Conservation (phyloP, 2,888 invertebrate genomes). For the Drosophila aldrichi region DNA sequence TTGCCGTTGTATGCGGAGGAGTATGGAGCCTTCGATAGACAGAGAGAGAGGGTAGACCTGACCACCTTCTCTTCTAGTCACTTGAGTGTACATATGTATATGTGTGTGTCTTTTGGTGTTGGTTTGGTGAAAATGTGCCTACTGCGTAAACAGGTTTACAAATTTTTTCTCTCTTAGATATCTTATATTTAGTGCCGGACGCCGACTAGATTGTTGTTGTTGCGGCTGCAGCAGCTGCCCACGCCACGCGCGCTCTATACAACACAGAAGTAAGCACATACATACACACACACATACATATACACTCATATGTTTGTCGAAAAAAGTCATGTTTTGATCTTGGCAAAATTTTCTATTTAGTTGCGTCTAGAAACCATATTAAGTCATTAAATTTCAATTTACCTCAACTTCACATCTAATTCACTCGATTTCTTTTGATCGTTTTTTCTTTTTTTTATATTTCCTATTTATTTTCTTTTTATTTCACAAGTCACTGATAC, state of each 20-base stretch:
- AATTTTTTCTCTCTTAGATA: slow-evolving; percentile 32
- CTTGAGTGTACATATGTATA: slow-evolving; percentile 1
- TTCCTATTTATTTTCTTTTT: slow-evolving; percentile 9
- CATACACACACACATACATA: slow-evolving; percentile 11
- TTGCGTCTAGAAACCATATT: slow-evolving; percentile 18
- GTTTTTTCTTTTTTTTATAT: background rate
- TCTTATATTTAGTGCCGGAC: slow-evolving; percentile 57
- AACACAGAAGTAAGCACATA: slow-evolving; percentile 6
- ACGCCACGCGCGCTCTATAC: slow-evolving; percentile 54
- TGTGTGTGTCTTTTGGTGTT: slow-evolving; percentile 21
- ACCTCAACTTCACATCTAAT: slow-evolving; percentile 26
- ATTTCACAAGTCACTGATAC: slow-evolving; percentile 26
- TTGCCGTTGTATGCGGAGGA: slow-evolving; percentile 42
- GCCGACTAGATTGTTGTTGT: slow-evolving; percentile 42
- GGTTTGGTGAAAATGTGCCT: slow-evolving; percentile 67
- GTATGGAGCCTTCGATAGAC: slow-evolving; percentile 28
- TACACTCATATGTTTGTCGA: slow-evolving; percentile 1
- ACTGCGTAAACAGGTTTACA: slow-evolving; percentile 61
- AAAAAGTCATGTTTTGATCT: slow-evolving; percentile 32
- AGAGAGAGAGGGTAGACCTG: slow-evolving; percentile 21
- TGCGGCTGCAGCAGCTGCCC: slow-evolving; percentile 55
- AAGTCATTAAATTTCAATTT: slow-evolving; percentile 23
- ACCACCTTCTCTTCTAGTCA: slow-evolving; percentile 40
- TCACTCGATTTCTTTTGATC: slow-evolving; percentile 2
- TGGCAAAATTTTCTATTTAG: slow-evolving; percentile 32